Conservation (phyloP, 1,140 invertebrate genomes). For the Leguminivora glycinivorella region DNA sequence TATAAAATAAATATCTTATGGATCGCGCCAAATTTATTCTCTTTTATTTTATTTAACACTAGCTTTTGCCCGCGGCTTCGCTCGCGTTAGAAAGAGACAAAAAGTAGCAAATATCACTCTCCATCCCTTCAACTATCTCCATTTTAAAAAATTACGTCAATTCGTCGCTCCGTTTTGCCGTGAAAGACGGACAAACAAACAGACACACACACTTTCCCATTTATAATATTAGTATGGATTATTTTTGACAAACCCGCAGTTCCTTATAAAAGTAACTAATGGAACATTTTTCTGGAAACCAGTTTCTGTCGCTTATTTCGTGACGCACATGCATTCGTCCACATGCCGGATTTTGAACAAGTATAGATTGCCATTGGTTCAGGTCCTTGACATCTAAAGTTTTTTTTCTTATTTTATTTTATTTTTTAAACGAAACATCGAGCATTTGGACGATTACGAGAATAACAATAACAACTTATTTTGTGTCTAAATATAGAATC, state of each 20-base stretch:
- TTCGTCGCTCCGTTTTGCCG: no score
- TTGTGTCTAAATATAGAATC: not conserved
- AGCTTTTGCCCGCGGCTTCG: no score
- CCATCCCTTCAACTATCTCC: no score
- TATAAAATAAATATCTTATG: no score
- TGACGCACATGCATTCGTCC: slow-evolving; percentile 5
- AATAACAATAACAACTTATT: not conserved
- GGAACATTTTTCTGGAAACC: not conserved
- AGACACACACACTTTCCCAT: no score
- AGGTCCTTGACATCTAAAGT: not conserved
- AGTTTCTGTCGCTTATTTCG: not conserved
- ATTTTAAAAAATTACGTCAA: no score
- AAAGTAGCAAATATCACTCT: no score
- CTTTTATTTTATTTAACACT: no score
- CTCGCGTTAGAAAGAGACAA: no score
- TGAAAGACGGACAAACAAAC: no score
- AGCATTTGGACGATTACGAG: not conserved
- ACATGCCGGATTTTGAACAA: not conserved
- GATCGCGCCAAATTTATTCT: no score
- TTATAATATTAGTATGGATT: not conserved
- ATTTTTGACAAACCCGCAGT: not conserved
- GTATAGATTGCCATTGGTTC: not conserved
- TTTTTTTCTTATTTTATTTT: not conserved
- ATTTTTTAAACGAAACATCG: not conserved
- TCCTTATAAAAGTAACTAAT: not conserved